Evolutionary conservation across 2,888 invertebrate species (phyloP), one percentile per base, ranked within the genome.

Genomic region (Galerucella nymphaeae): DNA sequence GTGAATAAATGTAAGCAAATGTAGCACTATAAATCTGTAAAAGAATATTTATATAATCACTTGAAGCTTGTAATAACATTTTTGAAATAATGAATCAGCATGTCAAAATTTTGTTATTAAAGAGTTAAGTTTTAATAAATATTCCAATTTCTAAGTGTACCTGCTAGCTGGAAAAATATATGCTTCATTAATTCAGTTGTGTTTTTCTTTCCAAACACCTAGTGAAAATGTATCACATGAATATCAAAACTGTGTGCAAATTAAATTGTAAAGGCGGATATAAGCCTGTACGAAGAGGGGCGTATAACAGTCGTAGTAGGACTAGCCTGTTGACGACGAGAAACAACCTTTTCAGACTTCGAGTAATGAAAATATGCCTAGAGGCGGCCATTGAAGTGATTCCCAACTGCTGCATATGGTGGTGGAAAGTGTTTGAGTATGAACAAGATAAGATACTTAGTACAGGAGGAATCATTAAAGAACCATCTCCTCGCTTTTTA

Each of bases 161-260:
- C 86, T 86, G 86, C 85, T 85, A 85, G 81, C 82, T 84, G 84
- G 83, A 74, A 63, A 83, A 84, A 83, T 85, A 85, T 82, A 85
- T 83, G 85, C 84, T 85, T 85, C 80, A 82, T 80, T 81, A 81
- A 75, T 66, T 70, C 14, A n/a, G 10, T 50, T 72, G 59, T 78
- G 74, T 78, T 68, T 69, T 73, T 78, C 30, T 65, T 30, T 30
- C 30, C 30, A 30, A 30, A 23, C 3, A 30, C 30, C 58, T 30
- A 30, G 23, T 30, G 13, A 13, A 58, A 58, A 10, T 14, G 14
- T 58, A 45, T 14, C 2, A 13, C 13, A 45, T 45, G 5, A 8
- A 20, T 20, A 20, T 9, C 16, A 38, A n/a, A 55, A 53, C 38
- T 66, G 11, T 55, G 16, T 55, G n/a, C 55, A 18, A 55, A 20